Evolutionary conservation across 2,113 vertebrate species (phyloP), one percentile per base, ranked within the genome.

Genomic region (Podiceps cristatus): DNA sequence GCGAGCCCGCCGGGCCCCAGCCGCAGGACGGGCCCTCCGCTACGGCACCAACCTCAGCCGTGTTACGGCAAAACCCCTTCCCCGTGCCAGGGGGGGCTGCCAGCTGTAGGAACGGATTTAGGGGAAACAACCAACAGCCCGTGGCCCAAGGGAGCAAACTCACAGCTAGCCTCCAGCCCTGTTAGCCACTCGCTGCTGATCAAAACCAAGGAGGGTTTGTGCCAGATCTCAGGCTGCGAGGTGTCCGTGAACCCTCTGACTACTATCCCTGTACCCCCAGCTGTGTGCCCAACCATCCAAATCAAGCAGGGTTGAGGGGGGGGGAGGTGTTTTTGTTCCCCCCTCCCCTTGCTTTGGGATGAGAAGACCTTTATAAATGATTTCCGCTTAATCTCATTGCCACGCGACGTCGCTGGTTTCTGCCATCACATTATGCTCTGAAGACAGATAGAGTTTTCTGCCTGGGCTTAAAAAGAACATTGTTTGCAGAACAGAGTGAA

Each of bases 371-470:
- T 96, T 96, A 88, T 86, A 60, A 94, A 72, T 2, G 8, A 56
- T 42, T 96, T 97, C 96, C 90, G 3, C 66, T n/a, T 53, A 17
- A 58, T 86, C 81, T 66, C 92, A 60, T 45, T 88, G 92, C 94
- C 96, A 75, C 47, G 91, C 13, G 0, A 67, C 86, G 3, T 81
- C 56, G 4, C 82, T 13, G 35, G 33, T 15, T 75, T 69, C 77
- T 93, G 90, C 95, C 24, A 0, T 77, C 94, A 77, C 91, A 67
- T 82, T 42, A 17, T 19, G 77, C 92, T 88, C 95, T 53, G 85
- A 90, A 79, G 87, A 95, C 95, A 95, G 91, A 91, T 14, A 45
- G 82, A 76, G 73, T 76, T 93, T 85, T 96, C 81, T 96, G 69
- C 81, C 74, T 4, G 0, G 55, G 40, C 66, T 96, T 79, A 31